A percentile compares a stretch with the other conserved stretches of the same genome.
Conservation (phyloP, 1,140 invertebrate species). For the Monomorium pharaonis region DNA sequence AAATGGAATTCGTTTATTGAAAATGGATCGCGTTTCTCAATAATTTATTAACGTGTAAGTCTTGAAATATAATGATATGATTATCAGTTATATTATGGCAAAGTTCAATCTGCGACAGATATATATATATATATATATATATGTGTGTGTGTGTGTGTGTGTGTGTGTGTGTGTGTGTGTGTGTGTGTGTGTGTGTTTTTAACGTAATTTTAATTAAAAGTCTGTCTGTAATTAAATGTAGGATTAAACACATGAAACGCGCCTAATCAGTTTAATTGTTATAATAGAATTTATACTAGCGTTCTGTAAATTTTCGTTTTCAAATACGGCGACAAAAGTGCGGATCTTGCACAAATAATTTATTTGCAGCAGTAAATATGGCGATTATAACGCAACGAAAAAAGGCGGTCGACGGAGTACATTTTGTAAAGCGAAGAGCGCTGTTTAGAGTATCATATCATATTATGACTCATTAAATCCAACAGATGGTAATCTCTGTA, state of each 20-base stretch:
- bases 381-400: conserved; percentile 15
- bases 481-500: conserved; percentile 30
- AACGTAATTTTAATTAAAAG: conserved; percentile 25
- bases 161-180: too few relatives aligned
- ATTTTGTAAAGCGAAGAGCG: conserved; percentile 26
- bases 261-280: conserved; percentile 11
- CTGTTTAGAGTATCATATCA: conserved; percentile 39
- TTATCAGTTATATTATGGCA: neutral
- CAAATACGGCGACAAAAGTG: neutral
- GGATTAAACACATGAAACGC: neutral
- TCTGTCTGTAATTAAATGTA: neutral
- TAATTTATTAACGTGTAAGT: neutral
- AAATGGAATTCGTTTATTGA: neutral
- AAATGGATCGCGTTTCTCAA: neutral
- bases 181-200: too few relatives aligned
- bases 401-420: conserved; percentile 19
- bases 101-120: neutral
- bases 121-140: too few relatives aligned
- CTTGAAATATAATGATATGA: neutral
- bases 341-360: conserved; percentile 2
- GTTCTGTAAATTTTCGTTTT: neutral
- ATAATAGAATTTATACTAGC: neutral
- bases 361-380: conserved; percentile 20
- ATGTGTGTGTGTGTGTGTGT: too few relatives aligned
- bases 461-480: conserved; percentile 68